phyloP scores from a whole-genome alignment of 2,797 vertebrate species.

The Semaprochilodus insignis region DNA sequence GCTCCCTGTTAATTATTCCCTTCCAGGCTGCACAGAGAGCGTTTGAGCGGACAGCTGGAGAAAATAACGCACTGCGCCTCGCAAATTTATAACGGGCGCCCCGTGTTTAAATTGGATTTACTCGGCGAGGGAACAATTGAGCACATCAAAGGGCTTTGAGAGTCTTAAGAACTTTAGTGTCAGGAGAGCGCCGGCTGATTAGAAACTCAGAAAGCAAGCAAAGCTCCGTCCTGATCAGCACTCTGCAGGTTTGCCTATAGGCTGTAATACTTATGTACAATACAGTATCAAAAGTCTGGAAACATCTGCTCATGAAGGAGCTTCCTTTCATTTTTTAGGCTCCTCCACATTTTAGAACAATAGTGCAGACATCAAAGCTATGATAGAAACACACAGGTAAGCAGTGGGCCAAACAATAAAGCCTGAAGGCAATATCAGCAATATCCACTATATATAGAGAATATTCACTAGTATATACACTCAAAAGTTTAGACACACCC shows the following conservation, averaged over 20 bases:
- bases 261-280: neutral
- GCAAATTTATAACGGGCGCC: slow-evolving; percentile 62
- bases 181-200: slow-evolving; percentile 13
- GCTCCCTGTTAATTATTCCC: slow-evolving; percentile 70
- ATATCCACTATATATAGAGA: no score
- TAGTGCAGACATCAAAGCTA: neutral
- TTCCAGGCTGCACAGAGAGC: slow-evolving; percentile 58
- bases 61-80: slow-evolving; percentile 50
- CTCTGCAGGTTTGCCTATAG: neutral
- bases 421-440: no score
- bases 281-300: neutral
- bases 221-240: slow-evolving; percentile 11
- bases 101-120: slow-evolving; percentile 68
- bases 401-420: no score
- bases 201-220: neutral
- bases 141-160: slow-evolving; percentile 16
- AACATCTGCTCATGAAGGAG: neutral
- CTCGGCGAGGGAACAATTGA: slow-evolving; percentile 55
- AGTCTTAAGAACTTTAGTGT: slow-evolving; percentile 6
- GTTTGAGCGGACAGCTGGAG: slow-evolving; percentile 51
- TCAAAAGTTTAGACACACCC: no score
- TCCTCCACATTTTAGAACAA: neutral
- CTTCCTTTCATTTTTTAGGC: neutral
- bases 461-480: no score
- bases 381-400: no score